phyloP scores from a whole-genome alignment of 35 echinoderm and acorn worm species.

The Ophioderma brevispina region DNA sequence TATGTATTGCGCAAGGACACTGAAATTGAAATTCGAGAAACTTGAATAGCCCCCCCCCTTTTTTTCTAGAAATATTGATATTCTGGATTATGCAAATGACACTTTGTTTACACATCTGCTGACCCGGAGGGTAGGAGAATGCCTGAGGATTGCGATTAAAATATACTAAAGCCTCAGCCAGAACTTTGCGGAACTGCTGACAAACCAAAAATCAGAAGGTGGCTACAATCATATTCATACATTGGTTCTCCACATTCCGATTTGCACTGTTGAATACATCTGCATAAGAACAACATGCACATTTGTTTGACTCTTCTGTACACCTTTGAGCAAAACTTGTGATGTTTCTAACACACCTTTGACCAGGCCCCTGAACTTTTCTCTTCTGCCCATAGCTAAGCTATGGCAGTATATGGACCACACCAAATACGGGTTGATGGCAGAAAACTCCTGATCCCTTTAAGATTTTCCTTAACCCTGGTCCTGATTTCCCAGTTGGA shows the following conservation, averaged over 20 bases:
- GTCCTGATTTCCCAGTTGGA: too few species aligned
- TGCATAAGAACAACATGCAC: neutral
- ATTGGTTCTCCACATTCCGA: neutral
- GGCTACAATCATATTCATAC: neutral
- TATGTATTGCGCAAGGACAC: too few species aligned
- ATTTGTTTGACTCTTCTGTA: neutral
- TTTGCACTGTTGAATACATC: too few species aligned
- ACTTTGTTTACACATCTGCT: neutral
- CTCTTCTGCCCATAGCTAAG: neutral
- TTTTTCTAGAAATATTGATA: too few species aligned
- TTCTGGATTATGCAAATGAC: too few species aligned
- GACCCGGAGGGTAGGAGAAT: neutral
- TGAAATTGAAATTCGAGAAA: too few species aligned
- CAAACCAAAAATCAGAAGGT: neutral
- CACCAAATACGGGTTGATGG: neutral
- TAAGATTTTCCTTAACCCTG: neutral
- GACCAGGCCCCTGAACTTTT: neutral
- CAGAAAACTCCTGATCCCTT: neutral
- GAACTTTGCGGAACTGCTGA: neutral
- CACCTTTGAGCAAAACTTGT: neutral
- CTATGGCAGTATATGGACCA: neutral
- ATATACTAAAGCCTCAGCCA: neutral
- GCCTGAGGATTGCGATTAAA: neutral
- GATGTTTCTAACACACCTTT: neutral
- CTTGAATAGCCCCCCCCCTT: too few species aligned